A percentile compares a stretch with the other conserved stretches of the same genome.
phyloP scores from a whole-genome alignment of 2,888 invertebrate genomes.

The Pediacus dermestoides region DNA sequence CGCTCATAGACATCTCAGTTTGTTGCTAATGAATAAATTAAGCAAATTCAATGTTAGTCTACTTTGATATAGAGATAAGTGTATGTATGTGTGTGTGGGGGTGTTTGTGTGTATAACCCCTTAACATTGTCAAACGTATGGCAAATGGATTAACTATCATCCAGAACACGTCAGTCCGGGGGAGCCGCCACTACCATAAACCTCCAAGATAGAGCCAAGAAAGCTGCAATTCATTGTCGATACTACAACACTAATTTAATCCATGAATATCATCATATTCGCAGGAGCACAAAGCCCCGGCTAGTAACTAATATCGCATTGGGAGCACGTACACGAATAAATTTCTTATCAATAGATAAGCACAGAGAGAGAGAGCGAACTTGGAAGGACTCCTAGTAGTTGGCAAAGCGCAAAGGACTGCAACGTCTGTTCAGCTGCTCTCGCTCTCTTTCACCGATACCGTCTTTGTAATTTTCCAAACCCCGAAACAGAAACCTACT shows the following conservation, averaged over 20 bases:
- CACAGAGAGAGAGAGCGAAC: too few species aligned
- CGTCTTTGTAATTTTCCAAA: slow-evolving; percentile 2
- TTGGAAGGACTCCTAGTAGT: slow-evolving; percentile 13
- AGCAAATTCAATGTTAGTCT: too few species aligned
- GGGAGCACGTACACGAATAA: slow-evolving; percentile 22
- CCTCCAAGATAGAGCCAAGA: too few species aligned
- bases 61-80: too few species aligned
- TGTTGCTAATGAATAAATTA: too few species aligned
- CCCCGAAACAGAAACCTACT: slow-evolving; percentile 5
- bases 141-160: too few species aligned
- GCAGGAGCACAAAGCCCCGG: slow-evolving; percentile 17
- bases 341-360: slow-evolving; percentile 27
- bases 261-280: slow-evolving; percentile 9
- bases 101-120: too few species aligned
- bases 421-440: slow-evolving; percentile 13
- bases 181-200: too few species aligned
- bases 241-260: slow-evolving; percentile 7
- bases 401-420: slow-evolving; percentile 2
- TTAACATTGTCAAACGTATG: too few species aligned
- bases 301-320: slow-evolving; percentile 21
- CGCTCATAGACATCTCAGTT: too few species aligned
- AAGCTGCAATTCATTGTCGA: slow-evolving; percentile 9
- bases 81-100: too few species aligned
- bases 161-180: too few species aligned
- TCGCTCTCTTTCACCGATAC: slow-evolving; percentile 8